phyloP scores from a whole-genome alignment of 2,888 invertebrate genomes.

The Drosophila melanocephala region DNA sequence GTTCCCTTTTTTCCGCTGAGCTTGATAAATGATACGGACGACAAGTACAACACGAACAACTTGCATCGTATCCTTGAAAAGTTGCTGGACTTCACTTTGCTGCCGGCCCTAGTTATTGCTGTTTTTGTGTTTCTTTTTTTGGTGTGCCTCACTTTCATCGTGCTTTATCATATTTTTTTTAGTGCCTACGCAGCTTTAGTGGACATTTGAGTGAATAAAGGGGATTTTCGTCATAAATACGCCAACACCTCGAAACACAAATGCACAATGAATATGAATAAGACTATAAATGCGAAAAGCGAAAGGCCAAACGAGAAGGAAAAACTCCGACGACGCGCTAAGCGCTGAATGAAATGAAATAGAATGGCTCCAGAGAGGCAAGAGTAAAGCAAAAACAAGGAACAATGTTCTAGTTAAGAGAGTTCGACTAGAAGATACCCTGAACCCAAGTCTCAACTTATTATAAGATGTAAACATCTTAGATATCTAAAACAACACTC shows the following conservation, averaged over 20 bases:
- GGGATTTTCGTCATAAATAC: conserved; percentile 73
- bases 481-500: neutral
- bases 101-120: conserved; percentile 37
- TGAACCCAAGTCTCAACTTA: neutral
- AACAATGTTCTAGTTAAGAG: neutral
- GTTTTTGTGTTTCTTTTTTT: conserved; percentile 23
- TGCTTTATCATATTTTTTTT: conserved; percentile 10
- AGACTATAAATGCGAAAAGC: conserved; percentile 41
- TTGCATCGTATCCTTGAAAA: conserved; percentile 42
- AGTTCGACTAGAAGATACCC: neutral
- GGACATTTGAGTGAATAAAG: conserved; percentile 71
- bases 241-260: conserved; percentile 51
- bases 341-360: conserved; percentile 56
- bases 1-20: conserved; percentile 73
- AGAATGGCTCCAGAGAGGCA: conserved; percentile 25
- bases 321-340: conserved; percentile 24
- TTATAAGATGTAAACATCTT: neutral
- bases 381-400: neutral
- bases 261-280: conserved; percentile 71
- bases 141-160: conserved; percentile 57
- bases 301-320: conserved; percentile 41
- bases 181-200: conserved; percentile 19
- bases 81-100: conserved; percentile 46
- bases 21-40: conserved; percentile 76
- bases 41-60: conserved; percentile 44